Evolutionary conservation across 2,888 invertebrate species (phyloP), one percentile per base, ranked within the genome.

Genomic region (Polymixis flavicincta): DNA sequence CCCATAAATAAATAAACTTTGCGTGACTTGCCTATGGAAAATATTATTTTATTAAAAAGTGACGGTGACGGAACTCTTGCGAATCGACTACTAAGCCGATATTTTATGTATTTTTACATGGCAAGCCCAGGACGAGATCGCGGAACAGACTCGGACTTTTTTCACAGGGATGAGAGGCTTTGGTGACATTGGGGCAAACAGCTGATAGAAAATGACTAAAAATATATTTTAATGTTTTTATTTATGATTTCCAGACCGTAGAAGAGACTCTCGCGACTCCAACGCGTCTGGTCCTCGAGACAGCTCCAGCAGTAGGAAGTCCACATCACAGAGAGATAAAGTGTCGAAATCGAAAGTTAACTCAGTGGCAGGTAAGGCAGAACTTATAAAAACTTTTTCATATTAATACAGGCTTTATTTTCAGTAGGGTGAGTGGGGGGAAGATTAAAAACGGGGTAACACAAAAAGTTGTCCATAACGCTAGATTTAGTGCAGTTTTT

Each of bases 211-310:
- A 28, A 19, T 57, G 9, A 28, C 28, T 57, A 17, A 32, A 28
- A 5, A 59, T 19, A 28, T 22, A 28, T 45, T 54, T 45, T 19
- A 71, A 0, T 54, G 42, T n/a, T 32, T 45, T 19, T 19, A n/a
- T 67, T 77, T 52, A 2, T 69, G 22, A 63, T 79, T 76, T 74
- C 3, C 76, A 95, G 96, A 96, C 84, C 93, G 95, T 4, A 91
- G 96, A 85, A 89, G 96, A 78, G 96, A 96, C 84, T 96, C 96
- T 0, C 90, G 96, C 22, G 96, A 96, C 83, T 96, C 96, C 0
- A 96, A 96, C 79, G 96, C 96, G 1, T 96, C 96, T 0, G 96
- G 96, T 0, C 94, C 96, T 2, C 91, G 94, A 42, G 96, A 96
- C 19, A 89, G 92, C 73, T 92, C 95, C 0, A 90, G 89, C n/a